A percentile compares a stretch with the other conserved stretches of the same genome.
Conservation (phyloP, 37 sponge, comb jelly and placozoan species). For the Eunapius fragilis region DNA sequence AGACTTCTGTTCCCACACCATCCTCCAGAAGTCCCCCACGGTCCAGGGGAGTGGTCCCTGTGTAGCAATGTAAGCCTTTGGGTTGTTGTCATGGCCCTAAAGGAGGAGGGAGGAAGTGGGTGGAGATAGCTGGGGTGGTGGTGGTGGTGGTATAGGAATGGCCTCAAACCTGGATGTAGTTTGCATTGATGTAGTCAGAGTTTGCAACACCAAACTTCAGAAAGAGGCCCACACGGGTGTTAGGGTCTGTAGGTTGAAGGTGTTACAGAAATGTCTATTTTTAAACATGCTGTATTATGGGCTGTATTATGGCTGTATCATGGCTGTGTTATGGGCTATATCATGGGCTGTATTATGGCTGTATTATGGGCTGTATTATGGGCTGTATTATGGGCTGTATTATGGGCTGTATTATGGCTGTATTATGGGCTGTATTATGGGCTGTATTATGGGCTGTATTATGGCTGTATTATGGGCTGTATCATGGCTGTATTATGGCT, state of each 20-base stretch:
- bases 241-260: constrained; percentile 41
- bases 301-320: too few species aligned
- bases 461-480: too few species aligned
- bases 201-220: constrained; percentile 83
- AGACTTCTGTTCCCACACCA: constrained; percentile 84
- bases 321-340: too few species aligned
- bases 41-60: constrained; percentile 83
- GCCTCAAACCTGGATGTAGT: constrained; percentile 74
- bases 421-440: too few species aligned
- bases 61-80: constrained; percentile 78
- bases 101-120: neutral
- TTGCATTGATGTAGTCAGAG: constrained; percentile 95
- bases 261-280: too few species aligned
- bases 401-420: too few species aligned
- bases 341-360: too few species aligned
- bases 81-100: constrained; percentile 44
- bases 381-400: too few species aligned
- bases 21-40: constrained; percentile 86
- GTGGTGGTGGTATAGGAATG: neutral
- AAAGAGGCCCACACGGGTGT: constrained; percentile 81
- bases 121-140: neutral
- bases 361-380: too few species aligned
- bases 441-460: too few species aligned
- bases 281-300: too few species aligned
- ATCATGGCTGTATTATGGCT: too few species aligned